These are phyloP conservation scores for Campoletis raptor DNA, from an alignment of 2,888 invertebrate species.

Conservation along the genomic window DNA sequence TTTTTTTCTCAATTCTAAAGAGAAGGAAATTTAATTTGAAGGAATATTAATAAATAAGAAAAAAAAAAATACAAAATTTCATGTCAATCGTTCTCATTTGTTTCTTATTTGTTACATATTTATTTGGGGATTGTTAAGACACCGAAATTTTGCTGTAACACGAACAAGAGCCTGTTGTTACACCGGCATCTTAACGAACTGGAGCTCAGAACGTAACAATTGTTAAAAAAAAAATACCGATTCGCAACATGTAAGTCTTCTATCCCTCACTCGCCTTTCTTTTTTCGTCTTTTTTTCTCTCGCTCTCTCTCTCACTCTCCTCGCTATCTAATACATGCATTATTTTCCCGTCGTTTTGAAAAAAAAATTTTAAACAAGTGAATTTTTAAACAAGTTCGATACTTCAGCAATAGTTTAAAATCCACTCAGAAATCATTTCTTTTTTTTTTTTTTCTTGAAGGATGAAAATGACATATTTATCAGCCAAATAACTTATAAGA, in stretches of 20 bases:
- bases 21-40: background rate
- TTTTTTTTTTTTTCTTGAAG: background rate
- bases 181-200: slow-evolving; percentile 85
- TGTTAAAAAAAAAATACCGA: slow-evolving; percentile 79
- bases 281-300: slow-evolving; percentile 23
- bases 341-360: background rate
- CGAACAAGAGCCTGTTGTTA: slow-evolving; percentile 85
- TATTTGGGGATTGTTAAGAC: slow-evolving; percentile 84
- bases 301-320: slow-evolving; percentile 12
- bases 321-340: background rate
- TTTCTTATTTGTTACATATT: slow-evolving; percentile 85
- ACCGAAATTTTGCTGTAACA: slow-evolving; percentile 85
- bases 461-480: no score
- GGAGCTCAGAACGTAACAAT: slow-evolving; percentile 85
- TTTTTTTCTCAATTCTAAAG: background rate
- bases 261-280: slow-evolving; percentile 75
- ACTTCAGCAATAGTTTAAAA: background rate
- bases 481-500: no score
- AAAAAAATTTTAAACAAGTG: no score
- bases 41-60: slow-evolving; percentile 38
- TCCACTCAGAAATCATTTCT: background rate
- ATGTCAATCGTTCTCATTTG: slow-evolving; percentile 65
- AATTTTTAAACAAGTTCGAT: background rate
- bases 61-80: background rate
- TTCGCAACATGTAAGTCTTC: slow-evolving; percentile 84